Percentiles rank a stretch among this genome's conserved stretches.
Evolutionary conservation across 1,140 invertebrate species (phyloP).

Genomic region (Drosophila truncata): DNA sequence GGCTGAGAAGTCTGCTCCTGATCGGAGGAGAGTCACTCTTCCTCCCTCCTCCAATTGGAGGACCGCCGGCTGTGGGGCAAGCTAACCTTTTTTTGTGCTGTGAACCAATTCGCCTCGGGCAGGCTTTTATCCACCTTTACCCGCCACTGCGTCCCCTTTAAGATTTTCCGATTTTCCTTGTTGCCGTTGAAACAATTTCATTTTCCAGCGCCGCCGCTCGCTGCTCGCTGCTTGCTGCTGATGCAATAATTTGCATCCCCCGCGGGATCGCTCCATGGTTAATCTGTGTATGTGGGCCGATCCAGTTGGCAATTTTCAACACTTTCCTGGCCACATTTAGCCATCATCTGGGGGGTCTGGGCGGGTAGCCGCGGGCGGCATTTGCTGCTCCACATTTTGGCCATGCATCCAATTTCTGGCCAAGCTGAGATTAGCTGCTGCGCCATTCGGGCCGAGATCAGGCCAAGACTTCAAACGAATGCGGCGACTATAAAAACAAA

Average conservation of each 20-base stretch:
- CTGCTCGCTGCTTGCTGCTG: slow-evolving; percentile 37
- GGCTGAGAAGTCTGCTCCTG: slow-evolving; percentile 7
- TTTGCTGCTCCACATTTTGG: slow-evolving; percentile 43
- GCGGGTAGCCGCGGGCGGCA: slow-evolving; percentile 1
- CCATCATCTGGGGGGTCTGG: slow-evolving; percentile 9
- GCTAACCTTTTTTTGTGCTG: slow-evolving; percentile 47
- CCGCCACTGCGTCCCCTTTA: neutral
- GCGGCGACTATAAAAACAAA: slow-evolving; percentile 21
- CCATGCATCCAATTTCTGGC: slow-evolving; percentile 36
- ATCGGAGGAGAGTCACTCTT: slow-evolving; percentile 7
- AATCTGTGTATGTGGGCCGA: slow-evolving; percentile 45
- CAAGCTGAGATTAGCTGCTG: slow-evolving; percentile 31
- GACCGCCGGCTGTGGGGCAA: slow-evolving; percentile 64
- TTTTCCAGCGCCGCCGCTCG: slow-evolving; percentile 42
- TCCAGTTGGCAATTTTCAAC: slow-evolving; percentile 47
- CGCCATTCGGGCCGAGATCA: slow-evolving; percentile 10
- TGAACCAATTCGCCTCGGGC: slow-evolving; percentile 47
- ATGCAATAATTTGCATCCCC: slow-evolving; percentile 73
- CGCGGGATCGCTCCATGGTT: slow-evolving; percentile 8
- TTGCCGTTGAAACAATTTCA: slow-evolving; percentile 65
- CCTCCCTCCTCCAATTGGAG: neutral
- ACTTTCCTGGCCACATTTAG: slow-evolving; percentile 45
- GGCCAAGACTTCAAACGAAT: slow-evolving; percentile 38
- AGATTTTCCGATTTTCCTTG: slow-evolving; percentile 14
- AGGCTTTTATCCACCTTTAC: slow-evolving; percentile 16